Evolutionary conservation across 2,797 vertebrate genomes (phyloP).

Genomic region (Acipenser ruthenus): DNA sequence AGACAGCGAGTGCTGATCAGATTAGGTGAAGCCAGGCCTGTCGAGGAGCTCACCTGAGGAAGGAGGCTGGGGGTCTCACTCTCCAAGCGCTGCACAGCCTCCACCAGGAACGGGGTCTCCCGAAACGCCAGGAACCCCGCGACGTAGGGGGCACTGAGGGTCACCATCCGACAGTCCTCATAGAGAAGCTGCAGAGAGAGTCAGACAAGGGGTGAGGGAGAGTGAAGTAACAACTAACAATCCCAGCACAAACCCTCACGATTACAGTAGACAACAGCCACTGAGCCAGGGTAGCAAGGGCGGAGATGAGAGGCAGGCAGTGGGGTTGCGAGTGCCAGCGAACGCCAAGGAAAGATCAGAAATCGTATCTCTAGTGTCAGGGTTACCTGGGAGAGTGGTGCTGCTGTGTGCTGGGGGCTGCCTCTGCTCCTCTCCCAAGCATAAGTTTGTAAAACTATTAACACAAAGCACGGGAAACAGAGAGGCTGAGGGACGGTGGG

Average conservation of each 20-base stretch:
- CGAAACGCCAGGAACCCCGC: slow-evolving; percentile 81
- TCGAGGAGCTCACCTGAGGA: slow-evolving; percentile 67
- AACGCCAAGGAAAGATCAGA: too few relatives aligned
- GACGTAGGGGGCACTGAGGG: slow-evolving; percentile 65
- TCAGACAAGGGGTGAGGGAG: not conserved
- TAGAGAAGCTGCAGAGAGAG: slow-evolving; percentile 65
- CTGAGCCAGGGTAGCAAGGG: not conserved
- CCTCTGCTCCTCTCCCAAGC: too few relatives aligned
- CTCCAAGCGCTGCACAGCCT: slow-evolving; percentile 63
- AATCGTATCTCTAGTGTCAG: too few relatives aligned
- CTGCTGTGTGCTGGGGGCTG: too few relatives aligned
- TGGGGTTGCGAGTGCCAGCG: too few relatives aligned
- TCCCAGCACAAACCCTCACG: too few relatives aligned
- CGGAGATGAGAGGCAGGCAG: not conserved
- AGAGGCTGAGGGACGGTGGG: not conserved
- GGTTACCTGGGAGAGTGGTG: too few relatives aligned
- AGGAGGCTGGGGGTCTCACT: slow-evolving; percentile 49
- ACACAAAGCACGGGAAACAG: too few relatives aligned
- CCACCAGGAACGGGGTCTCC: slow-evolving; percentile 71
- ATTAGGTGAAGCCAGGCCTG: not conserved
- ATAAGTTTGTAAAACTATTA: too few relatives aligned
- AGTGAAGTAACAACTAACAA: not conserved
- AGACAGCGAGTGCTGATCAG: not conserved
- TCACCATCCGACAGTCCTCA: slow-evolving; percentile 75
- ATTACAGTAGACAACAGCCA: too few relatives aligned